phyloP scores from a whole-genome alignment of 2,797 vertebrate genomes.

The Peromyscus aztecus region DNA sequence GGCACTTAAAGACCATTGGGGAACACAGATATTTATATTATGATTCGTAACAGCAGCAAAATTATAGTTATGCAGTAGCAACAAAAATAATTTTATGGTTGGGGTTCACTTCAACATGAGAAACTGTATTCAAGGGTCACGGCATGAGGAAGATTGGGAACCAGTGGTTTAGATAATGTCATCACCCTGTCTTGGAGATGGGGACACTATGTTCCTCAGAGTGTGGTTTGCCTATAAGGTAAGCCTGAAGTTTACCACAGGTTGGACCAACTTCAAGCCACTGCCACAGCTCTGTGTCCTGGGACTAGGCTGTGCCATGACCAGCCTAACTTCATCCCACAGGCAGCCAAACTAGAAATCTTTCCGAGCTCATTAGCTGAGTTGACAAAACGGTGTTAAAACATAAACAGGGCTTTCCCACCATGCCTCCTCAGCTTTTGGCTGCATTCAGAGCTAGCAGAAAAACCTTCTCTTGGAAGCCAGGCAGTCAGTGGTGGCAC shows the following conservation, averaged over 20 bases:
- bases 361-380: neutral
- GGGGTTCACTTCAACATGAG: neutral
- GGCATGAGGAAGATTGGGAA: neutral
- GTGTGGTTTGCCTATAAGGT: too few species aligned
- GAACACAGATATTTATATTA: neutral
- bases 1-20: neutral
- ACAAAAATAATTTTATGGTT: neutral
- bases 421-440: neutral
- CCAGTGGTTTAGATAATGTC: neutral
- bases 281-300: fast-evolving
- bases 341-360: neutral
- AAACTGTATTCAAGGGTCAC: neutral
- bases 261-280: neutral
- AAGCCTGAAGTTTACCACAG: neutral
- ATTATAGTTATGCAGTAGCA: neutral
- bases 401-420: neutral
- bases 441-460: too few species aligned
- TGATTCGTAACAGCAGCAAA: neutral
- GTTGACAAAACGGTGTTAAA: neutral
- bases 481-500: neutral
- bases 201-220: neutral
- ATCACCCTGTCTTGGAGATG: neutral
- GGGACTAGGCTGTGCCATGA: neutral
- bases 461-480: neutral
- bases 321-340: neutral